Evolutionary conservation across 2,888 invertebrate genomes (phyloP), one percentile per base, ranked within the genome.

Genomic region (Aphidius colemani): DNA sequence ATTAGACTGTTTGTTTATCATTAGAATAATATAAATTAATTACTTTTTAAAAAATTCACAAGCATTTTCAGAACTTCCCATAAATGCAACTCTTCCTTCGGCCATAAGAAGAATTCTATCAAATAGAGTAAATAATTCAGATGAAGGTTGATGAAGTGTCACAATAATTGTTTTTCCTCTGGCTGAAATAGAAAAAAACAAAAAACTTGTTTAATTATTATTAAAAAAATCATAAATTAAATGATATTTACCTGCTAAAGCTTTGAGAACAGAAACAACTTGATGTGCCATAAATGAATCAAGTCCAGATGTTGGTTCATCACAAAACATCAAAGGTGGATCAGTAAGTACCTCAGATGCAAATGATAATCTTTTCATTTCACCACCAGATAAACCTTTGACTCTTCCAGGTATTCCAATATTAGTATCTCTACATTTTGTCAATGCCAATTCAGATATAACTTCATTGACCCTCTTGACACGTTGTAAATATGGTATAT

Each of bases 271-370:
- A 81, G 87, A 78, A 7, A 82, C 89, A 3, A 98, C 95, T 81
- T 93, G 96, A 78, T 94, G 91, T 0, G 98, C 98, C 95, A 97
- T 98, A 76, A 93, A 97, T 0, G 97, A 96, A 82, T 98, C 98
- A 64, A 98, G 85, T 1, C 98, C 96, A 0, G 96, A 96, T 0
- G 98, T 98, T 0, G 98, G 98, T 77, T 98, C 98, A 77, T 98
- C 98, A 80, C 97, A 97, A 80, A 98, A 95, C 87, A 98, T 89
- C 51, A 98, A 84, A 0, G 95, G 91, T 0, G 98, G 98, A 84
- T 98, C 94, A 0, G 96, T 98, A 53, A 98, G 85, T 3, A 96
- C 91, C 85, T 98, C 98, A n/a, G 96, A 93, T 13, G 98, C 98
- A 80, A 99, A 97, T 0, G 97, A 93, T 9, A 98, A 85, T 63